A percentile compares a stretch with the other conserved stretches of the same genome.
Conservation (phyloP, 2,113 vertebrate genomes). For the Dendrocopos noguchii region DNA sequence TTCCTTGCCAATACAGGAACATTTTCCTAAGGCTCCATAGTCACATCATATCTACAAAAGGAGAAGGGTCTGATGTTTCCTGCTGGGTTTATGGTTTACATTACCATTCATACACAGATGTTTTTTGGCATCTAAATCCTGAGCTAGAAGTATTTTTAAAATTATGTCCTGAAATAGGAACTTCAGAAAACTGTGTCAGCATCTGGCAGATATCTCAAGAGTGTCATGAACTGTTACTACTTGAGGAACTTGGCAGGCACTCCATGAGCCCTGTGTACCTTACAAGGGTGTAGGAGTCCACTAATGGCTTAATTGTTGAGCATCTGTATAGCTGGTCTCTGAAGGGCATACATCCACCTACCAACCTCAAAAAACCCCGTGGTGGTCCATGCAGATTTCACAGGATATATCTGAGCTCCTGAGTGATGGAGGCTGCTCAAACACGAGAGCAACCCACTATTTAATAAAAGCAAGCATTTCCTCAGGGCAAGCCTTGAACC, state of each 20-base stretch:
- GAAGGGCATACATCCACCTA: neutral
- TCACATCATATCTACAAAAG: conserved; percentile 16
- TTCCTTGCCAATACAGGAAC: conserved; percentile 35
- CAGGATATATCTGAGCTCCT: neutral
- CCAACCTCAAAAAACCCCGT: neutral
- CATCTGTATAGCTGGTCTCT: conserved; percentile 13
- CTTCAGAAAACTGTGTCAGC: conserved; percentile 52
- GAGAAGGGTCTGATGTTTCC: conserved; percentile 51
- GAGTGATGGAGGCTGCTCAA: neutral
- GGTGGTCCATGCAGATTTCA: neutral
- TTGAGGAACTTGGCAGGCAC: conserved; percentile 61
- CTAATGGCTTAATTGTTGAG: neutral
- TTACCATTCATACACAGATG: conserved; percentile 57
- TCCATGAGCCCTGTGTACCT: conserved; percentile 32
- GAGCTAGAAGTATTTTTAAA: conserved; percentile 64
- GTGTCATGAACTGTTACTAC: conserved; percentile 62
- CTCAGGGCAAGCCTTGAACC: neutral
- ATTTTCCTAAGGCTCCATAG: neutral
- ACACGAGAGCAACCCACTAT: neutral
- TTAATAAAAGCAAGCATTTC: neutral
- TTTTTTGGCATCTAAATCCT: conserved; percentile 60
- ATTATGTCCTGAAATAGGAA: conserved; percentile 70
- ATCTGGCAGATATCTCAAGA: conserved; percentile 68
- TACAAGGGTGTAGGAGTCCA: conserved; percentile 38
- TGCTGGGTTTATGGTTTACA: conserved; percentile 52